Conservation (phyloP, 2,888 invertebrate genomes). For the Macrosoma leucophasiata region DNA sequence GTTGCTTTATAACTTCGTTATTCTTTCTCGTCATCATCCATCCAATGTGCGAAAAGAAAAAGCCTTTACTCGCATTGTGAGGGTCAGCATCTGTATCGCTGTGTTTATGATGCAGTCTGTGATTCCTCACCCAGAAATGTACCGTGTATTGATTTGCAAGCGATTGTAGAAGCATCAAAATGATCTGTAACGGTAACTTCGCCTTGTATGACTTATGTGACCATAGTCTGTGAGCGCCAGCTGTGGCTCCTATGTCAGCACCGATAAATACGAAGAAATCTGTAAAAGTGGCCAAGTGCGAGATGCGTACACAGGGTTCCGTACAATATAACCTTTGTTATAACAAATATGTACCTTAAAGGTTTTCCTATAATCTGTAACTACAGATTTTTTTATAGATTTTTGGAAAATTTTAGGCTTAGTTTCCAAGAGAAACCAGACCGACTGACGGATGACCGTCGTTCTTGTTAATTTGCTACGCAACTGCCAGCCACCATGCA, state of each 20-base stretch:
- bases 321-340: too few species aligned
- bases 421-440: too few species aligned
- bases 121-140: slow-evolving; percentile 42
- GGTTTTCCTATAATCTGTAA: too few species aligned
- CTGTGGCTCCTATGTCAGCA: slow-evolving; percentile 28
- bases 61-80: slow-evolving; percentile 83
- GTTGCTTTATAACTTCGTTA: slow-evolving; percentile 80
- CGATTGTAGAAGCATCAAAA: slow-evolving; percentile 31
- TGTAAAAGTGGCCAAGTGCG: too few species aligned
- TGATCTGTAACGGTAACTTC: slow-evolving; percentile 28
- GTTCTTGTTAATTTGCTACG: too few species aligned
- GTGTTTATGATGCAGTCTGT: slow-evolving; percentile 72
- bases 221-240: slow-evolving; percentile 36
- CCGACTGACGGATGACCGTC: too few species aligned
- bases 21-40: slow-evolving; percentile 86
- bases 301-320: too few species aligned
- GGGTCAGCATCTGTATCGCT: slow-evolving; percentile 86
- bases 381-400: too few species aligned
- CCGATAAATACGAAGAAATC: too few species aligned
- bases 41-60: slow-evolving; percentile 88
- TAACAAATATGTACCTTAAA: too few species aligned
- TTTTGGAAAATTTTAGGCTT: too few species aligned
- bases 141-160: slow-evolving; percentile 59
- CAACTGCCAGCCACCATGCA: too few species aligned
- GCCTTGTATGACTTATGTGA: slow-evolving; percentile 34